phyloP scores from a whole-genome alignment of 1,140 invertebrate species.

The Neodiprion lecontei region DNA sequence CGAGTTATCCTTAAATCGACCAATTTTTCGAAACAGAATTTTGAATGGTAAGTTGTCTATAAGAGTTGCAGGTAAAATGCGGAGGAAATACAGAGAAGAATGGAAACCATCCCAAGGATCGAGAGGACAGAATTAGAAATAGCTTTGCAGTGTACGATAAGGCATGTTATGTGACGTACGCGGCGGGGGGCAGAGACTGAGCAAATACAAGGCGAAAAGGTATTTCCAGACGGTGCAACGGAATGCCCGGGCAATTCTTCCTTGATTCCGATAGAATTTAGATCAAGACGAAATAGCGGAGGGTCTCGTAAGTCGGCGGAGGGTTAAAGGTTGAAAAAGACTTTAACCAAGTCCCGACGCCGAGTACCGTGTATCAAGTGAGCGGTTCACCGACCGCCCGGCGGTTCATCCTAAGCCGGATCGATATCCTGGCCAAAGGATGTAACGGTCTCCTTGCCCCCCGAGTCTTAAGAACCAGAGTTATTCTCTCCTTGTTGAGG shows the following conservation, averaged over 20 bases:
- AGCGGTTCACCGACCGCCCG: not conserved
- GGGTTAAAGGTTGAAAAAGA: not conserved
- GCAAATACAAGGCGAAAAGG: too few species aligned
- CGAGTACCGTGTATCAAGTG: not conserved
- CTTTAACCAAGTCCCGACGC: not conserved
- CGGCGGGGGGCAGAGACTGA: too few species aligned
- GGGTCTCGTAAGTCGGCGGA: not conserved
- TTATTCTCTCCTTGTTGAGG: not conserved
- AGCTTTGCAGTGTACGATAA: too few species aligned
- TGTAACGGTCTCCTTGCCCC: not conserved
- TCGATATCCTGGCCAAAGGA: conserved; percentile 3
- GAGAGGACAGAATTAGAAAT: too few species aligned
- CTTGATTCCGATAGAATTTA: not conserved
- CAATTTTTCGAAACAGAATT: too few species aligned
- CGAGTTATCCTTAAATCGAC: too few species aligned
- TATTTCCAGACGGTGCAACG: not conserved
- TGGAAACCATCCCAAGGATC: too few species aligned
- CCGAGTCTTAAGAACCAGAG: not conserved
- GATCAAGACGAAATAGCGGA: not conserved
- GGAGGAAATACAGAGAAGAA: too few species aligned
- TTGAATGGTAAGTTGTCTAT: too few species aligned
- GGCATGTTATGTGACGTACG: too few species aligned
- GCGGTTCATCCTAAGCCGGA: not conserved
- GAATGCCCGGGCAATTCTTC: not conserved
- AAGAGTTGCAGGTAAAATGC: too few species aligned